These are phyloP conservation scores for Pontoporia blainvillei DNA, from an alignment of 2,113 vertebrate genomes.

Conservation along the genomic window DNA sequence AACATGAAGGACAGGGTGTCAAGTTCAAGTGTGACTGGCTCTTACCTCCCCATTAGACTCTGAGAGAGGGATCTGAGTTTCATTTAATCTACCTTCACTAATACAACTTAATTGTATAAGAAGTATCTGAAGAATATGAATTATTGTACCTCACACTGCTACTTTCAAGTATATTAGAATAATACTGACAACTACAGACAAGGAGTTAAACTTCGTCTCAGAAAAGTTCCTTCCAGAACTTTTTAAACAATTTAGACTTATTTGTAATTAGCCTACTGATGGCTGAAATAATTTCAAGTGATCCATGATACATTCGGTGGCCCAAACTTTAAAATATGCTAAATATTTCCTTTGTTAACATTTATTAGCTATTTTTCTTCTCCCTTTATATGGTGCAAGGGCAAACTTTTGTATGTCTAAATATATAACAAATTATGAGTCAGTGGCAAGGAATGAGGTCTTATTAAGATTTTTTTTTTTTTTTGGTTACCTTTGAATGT, in stretches of 20 bases:
- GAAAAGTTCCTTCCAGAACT: conserved; percentile 25
- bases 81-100: conserved; percentile 37
- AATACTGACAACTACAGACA: conserved; percentile 45
- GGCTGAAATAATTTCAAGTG: conserved; percentile 40
- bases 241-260: background rate
- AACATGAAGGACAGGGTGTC: background rate
- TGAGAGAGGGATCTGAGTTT: conserved; percentile 2
- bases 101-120: conserved; percentile 24
- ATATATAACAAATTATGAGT: background rate
- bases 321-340: background rate
- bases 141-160: conserved; percentile 47
- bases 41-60: conserved; percentile 8
- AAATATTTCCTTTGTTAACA: conserved; percentile 8
- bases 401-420: background rate
- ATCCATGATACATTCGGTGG: background rate
- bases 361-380: background rate
- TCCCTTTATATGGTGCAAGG: background rate
- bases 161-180: conserved; percentile 44
- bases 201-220: conserved; percentile 42
- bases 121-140: conserved; percentile 31
- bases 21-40: conserved; percentile 1
- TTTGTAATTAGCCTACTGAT: conserved; percentile 11
- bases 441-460: background rate
- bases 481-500: background rate
- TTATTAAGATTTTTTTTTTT: background rate